A percentile compares a stretch with the other conserved stretches of the same genome.
phyloP scores from a whole-genome alignment of 2,113 vertebrate species.

The Pseudorectes ferrugineus region DNA sequence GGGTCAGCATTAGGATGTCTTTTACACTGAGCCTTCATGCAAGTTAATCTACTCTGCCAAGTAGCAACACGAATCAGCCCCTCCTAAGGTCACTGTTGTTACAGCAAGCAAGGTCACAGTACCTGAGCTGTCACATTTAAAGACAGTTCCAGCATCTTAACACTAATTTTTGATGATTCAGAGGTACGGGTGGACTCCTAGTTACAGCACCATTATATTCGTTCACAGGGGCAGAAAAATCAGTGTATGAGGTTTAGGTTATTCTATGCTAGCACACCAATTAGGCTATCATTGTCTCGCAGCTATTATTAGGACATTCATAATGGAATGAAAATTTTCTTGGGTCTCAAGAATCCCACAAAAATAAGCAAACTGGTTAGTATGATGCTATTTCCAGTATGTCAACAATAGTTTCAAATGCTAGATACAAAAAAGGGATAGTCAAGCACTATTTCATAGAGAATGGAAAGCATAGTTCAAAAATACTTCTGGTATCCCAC shows the following conservation, averaged over 20 bases:
- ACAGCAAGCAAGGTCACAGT: neutral
- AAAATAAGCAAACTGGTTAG: neutral
- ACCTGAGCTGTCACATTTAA: neutral
- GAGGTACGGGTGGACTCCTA: neutral
- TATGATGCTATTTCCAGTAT: neutral
- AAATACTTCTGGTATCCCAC: neutral
- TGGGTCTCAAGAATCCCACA: neutral
- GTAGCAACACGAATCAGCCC: neutral
- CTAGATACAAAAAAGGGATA: neutral
- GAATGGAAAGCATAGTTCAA: neutral
- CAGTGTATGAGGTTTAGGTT: neutral
- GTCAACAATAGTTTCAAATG: neutral
- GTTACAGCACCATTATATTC: neutral
- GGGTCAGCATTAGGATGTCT: accelerated
- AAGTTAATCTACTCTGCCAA: neutral
- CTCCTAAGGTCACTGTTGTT: neutral
- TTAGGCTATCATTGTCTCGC: neutral
- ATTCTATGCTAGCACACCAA: neutral
- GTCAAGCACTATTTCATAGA: neutral
- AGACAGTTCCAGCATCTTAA: neutral
- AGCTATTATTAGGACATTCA: neutral
- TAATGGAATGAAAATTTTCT: neutral
- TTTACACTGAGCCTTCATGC: neutral
- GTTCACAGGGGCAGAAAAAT: neutral
- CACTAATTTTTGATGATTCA: neutral